These are phyloP conservation scores for Oenanthe melanoleuca DNA, from an alignment of 2,113 vertebrate genomes.

Conservation along the genomic window DNA sequence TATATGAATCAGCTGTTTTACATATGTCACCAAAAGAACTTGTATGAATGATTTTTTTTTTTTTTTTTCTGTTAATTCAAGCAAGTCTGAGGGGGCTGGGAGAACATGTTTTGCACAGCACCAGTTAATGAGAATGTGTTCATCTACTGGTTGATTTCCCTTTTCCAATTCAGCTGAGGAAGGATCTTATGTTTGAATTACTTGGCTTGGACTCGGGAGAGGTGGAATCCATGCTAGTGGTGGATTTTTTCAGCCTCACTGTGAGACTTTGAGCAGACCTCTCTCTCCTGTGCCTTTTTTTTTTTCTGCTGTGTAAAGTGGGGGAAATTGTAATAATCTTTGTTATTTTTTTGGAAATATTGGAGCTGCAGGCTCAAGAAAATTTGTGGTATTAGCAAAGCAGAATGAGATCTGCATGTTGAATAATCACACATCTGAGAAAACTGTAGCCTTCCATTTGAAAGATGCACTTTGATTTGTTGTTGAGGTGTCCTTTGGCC, in stretches of 20 bases:
- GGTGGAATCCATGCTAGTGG: background rate
- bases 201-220: background rate
- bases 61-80: constrained; percentile 18
- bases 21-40: constrained; percentile 26
- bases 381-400: background rate
- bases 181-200: background rate
- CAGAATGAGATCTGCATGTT: background rate
- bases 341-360: background rate
- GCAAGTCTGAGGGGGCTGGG: background rate
- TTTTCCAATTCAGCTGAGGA: background rate
- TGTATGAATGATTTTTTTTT: constrained; percentile 16
- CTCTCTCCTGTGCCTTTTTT: background rate
- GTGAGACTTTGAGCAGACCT: background rate
- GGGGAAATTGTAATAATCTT: background rate
- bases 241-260: background rate
- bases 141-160: background rate
- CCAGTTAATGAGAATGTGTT: background rate
- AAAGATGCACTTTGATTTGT: background rate
- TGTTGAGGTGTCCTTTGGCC: background rate
- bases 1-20: constrained; percentile 31
- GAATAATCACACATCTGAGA: background rate
- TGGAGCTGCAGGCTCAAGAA: background rate
- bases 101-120: background rate
- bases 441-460: background rate
- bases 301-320: background rate